Percentiles rank a stretch among this genome's conserved stretches.
These are phyloP conservation scores for Allobates femoralis DNA, from an alignment of 2,797 vertebrate genomes.

Conservation along the genomic window DNA sequence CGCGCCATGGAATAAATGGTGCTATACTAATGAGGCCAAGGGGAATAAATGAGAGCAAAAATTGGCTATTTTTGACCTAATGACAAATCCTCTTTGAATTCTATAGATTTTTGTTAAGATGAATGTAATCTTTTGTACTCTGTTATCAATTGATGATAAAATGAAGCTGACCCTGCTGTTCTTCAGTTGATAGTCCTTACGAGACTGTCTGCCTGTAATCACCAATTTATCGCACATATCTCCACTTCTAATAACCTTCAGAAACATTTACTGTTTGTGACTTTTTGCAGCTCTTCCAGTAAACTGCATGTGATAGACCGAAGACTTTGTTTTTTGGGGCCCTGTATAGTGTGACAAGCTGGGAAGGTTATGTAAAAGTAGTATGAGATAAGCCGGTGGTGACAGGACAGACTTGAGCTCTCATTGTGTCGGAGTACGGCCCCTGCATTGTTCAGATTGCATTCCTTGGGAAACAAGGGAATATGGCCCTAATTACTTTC, in stretches of 20 bases:
- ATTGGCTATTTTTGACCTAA: too few species aligned
- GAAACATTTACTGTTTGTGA: not conserved
- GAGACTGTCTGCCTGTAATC: not conserved
- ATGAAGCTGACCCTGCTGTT: too few species aligned
- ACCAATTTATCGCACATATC: not conserved
- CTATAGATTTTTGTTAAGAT: too few species aligned
- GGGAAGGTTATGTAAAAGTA: constrained; percentile 10
- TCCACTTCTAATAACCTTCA: not conserved
- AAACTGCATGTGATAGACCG: not conserved
- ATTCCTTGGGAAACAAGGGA: constrained; percentile 41
- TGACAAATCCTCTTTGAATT: too few species aligned
- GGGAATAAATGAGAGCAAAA: too few species aligned
- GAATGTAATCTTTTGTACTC: too few species aligned
- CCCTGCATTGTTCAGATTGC: constrained; percentile 31
- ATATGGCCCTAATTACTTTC: constrained; percentile 27
- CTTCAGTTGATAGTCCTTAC: not conserved
- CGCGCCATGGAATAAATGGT: too few species aligned
- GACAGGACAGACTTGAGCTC: not conserved
- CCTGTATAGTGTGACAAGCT: not conserved
- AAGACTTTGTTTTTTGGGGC: not conserved
- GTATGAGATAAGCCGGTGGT: constrained; percentile 11
- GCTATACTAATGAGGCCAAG: too few species aligned
- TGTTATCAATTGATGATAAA: too few species aligned
- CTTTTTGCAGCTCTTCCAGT: not conserved
- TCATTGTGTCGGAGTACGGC: not conserved